These are phyloP conservation scores for Macaca fascicularis DNA, from an alignment of 2,113 vertebrate genomes.

Conservation along the genomic window T2T-MFA8v1.1 NC_088375.1:166717001-166717500, in stretches of 20 bases:
- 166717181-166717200: background rate
- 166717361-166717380: background rate
- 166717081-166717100: background rate
- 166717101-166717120: background rate
- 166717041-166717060: background rate
- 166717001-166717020: background rate
- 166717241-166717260: background rate
- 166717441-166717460: background rate
- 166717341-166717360: background rate
- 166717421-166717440: background rate
- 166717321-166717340: background rate
- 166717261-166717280: background rate
- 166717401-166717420: background rate
- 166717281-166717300: background rate
- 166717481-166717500: background rate
- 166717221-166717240: background rate
- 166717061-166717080: background rate
- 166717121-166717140: background rate
- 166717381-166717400: background rate
- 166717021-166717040: background rate
- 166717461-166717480: background rate
- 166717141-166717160: background rate
- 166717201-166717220: background rate
- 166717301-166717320: background rate
- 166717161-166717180: background rate